Evolutionary conservation across 1,140 invertebrate genomes (phyloP).

Genomic region (Diachasma alloeum): DNA sequence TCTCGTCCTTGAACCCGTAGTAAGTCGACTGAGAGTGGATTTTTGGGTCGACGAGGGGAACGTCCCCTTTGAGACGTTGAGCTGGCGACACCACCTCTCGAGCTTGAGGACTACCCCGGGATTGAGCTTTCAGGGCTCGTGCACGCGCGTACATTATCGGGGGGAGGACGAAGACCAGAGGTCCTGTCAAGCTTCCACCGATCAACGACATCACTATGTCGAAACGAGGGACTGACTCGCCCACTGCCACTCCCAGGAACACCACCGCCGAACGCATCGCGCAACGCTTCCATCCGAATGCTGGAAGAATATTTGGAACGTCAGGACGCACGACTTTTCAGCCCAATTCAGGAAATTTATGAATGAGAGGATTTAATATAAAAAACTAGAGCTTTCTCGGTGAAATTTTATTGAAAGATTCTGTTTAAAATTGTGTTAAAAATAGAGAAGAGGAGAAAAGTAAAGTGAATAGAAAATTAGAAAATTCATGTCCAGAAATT

Average conservation of each 20-base stretch:
- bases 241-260: conserved; percentile 77
- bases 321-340: too few species aligned
- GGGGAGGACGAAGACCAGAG: conserved; percentile 85
- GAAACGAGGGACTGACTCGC: conserved; percentile 84
- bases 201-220: conserved; percentile 89
- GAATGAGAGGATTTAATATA: too few species aligned
- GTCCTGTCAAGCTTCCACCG: conserved; percentile 84
- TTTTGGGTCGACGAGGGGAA: conserved; percentile 45
- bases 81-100: conserved; percentile 42
- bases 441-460: too few species aligned
- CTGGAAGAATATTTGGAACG: conserved; percentile 65
- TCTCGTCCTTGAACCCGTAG: conserved; percentile 40
- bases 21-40: conserved; percentile 49
- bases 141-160: conserved; percentile 78
- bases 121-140: conserved; percentile 41
- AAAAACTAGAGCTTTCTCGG: too few species aligned
- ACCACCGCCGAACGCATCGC: conserved; percentile 77
- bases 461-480: too few species aligned
- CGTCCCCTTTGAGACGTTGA: conserved; percentile 39
- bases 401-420: too few species aligned
- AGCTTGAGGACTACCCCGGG: conserved; percentile 4
- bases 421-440: too few species aligned
- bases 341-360: too few species aligned
- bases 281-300: conserved; percentile 81
- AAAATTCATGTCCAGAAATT: too few species aligned